A percentile compares a stretch with the other conserved stretches of the same genome.
phyloP scores from a whole-genome alignment of 2,797 vertebrate genomes.

The Tamandua tetradactyla region DNA sequence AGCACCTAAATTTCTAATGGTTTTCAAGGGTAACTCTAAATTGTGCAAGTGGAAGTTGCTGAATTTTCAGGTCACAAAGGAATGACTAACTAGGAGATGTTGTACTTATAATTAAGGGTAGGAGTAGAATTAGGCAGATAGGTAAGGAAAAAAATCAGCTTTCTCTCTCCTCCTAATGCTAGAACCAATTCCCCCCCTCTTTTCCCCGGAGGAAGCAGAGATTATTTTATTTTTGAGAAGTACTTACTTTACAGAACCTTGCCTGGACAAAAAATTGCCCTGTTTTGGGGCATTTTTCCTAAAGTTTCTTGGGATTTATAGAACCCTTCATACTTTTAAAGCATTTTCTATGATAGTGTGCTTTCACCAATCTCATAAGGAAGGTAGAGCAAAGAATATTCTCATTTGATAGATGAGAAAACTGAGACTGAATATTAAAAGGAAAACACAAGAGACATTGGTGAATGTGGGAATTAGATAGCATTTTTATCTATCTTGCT shows the following conservation, averaged over 20 bases:
- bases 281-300: background rate
- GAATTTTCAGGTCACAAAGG: conserved; percentile 1
- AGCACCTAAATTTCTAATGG: conserved; percentile 62
- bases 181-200: background rate
- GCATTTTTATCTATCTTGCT: conserved; percentile 27
- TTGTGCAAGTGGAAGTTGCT: background rate
- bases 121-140: background rate
- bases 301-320: conserved; percentile 23
- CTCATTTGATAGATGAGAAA: background rate
- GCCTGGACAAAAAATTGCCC: background rate
- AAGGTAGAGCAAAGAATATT: conserved; percentile 6
- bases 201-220: conserved; percentile 6
- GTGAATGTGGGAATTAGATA: conserved; percentile 12
- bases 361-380: background rate
- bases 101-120: conserved; percentile 29
- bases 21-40: conserved; percentile 72
- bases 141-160: background rate
- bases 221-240: conserved; percentile 33
- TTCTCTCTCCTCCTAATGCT: background rate
- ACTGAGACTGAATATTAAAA: background rate
- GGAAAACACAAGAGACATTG: conserved; percentile 9
- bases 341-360: conserved; percentile 2
- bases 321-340: background rate
- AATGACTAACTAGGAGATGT: conserved; percentile 56
- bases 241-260: background rate